These are phyloP conservation scores for Barnardius zonarius DNA, from an alignment of 2,113 vertebrate genomes.

Conservation along the genomic window DNA sequence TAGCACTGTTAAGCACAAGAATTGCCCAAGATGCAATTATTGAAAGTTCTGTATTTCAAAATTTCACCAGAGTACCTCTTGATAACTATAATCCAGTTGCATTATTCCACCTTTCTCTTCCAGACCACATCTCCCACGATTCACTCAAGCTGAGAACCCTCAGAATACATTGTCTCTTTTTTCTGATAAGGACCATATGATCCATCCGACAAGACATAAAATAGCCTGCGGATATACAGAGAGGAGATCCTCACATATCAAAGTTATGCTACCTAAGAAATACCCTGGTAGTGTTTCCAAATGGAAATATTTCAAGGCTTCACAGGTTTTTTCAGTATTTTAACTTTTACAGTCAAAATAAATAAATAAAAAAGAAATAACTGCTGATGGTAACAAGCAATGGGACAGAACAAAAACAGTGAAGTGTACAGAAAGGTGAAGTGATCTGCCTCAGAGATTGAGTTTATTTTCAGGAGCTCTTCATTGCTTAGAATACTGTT, in stretches of 20 bases:
- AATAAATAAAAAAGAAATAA: background rate
- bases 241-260: background rate
- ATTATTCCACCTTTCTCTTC: background rate
- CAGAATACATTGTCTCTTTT: background rate
- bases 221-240: background rate
- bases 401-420: background rate
- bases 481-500: background rate
- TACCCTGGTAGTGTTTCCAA: background rate
- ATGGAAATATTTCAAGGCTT: background rate
- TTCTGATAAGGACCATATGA: background rate
- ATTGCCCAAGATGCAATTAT: background rate
- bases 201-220: background rate
- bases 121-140: background rate
- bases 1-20: background rate
- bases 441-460: background rate
- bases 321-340: background rate
- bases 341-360: background rate
- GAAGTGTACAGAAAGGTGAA: background rate
- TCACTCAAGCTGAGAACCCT: background rate
- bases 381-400: background rate
- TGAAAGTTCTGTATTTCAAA: background rate
- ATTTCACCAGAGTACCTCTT: background rate
- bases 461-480: background rate
- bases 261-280: background rate
- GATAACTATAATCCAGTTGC: background rate